Percentiles rank a stretch among this genome's conserved stretches.
Evolutionary conservation across 2,797 vertebrate species (phyloP).

Genomic region (Nannoperca obscura): DNA sequence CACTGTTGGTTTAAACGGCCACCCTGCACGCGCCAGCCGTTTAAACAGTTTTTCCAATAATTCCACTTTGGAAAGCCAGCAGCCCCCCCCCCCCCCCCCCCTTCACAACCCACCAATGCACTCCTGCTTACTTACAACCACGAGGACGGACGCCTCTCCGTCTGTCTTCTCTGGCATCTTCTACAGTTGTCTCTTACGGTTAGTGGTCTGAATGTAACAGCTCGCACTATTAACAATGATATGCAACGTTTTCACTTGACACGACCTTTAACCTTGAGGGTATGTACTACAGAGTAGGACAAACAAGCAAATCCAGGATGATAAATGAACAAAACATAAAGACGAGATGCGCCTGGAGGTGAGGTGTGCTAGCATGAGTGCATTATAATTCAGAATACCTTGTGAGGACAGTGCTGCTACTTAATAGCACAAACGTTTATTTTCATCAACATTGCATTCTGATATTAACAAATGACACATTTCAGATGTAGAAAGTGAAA

Average conservation of each 20-base stretch:
- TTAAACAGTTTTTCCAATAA: conserved; percentile 49
- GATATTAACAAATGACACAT: conserved; percentile 23
- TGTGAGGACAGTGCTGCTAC: not conserved
- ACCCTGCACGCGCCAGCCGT: conserved; percentile 41
- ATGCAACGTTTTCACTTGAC: conserved; percentile 32
- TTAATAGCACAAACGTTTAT: conserved; percentile 12
- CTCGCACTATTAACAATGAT: conserved; percentile 13
- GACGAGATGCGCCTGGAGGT: not conserved
- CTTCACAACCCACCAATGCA: conserved; percentile 44
- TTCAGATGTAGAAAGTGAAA: not conserved
- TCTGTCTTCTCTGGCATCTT: not conserved
- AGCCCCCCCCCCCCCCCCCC: not conserved
- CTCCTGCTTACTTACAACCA: conserved; percentile 35
- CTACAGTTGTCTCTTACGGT: not conserved
- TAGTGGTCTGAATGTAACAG: conserved; percentile 21
- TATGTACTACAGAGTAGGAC: not conserved
- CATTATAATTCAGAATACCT: not conserved
- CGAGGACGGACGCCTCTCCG: conserved; percentile 23
- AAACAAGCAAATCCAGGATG: not conserved
- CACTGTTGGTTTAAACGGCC: conserved; percentile 74
- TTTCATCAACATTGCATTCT: conserved; percentile 14
- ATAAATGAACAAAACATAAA: not conserved
- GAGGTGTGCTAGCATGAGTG: not conserved
- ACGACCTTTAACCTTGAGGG: not conserved
- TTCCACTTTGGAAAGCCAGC: conserved; percentile 53